Evolutionary conservation across 2,797 vertebrate genomes (phyloP), one percentile per base, ranked within the genome.

Genomic region (Acanthurus leucopareius): DNA sequence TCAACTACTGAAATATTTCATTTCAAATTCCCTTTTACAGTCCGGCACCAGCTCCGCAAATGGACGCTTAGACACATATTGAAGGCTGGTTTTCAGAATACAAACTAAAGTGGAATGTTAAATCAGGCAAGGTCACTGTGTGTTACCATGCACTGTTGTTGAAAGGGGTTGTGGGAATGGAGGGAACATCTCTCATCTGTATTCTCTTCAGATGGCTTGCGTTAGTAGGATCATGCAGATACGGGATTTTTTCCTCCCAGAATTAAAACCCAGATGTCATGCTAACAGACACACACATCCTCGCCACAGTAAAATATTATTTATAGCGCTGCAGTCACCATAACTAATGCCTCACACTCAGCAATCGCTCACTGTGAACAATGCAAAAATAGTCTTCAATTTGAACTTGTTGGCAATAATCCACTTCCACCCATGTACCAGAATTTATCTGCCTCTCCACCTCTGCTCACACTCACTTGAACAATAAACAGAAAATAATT

Each of bases 231-330:
- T 93, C 92, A 91, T 88, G 89, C 90, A 94, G 92, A 93, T 92
- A 90, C 77, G 58, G 83, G 91, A 74, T 83, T 89, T 83, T 87
- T 91, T n/a, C 82, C 83, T 85, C 73, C 42, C 60, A 89, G 89
- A 93, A 94, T 94, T 92, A 93, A 92, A 93, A 89, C 83, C 87
- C 90, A 92, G 88, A 91, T 93, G 91, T 93, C 88, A 93, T 86
- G 86, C 87, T 84, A 83, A 89, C 87, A 84, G 77, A 92, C 85
- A 87, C 86, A 89, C 84, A 88, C 72, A 82, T 91, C 87, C 83
- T 67, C 82, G 45, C 86, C 75, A 85, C 79, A 80, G 89, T 89
- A 81, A 87, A 92, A 91, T 87, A 89, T 92, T 93, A 93, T 94
- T 93, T 93, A 93, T 89, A 90, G 91, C 84, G 75, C 89, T 20